A percentile compares a stretch with the other conserved stretches of the same genome.
phyloP scores from a whole-genome alignment of 2,888 invertebrate genomes.

The Plebejus argus region DNA sequence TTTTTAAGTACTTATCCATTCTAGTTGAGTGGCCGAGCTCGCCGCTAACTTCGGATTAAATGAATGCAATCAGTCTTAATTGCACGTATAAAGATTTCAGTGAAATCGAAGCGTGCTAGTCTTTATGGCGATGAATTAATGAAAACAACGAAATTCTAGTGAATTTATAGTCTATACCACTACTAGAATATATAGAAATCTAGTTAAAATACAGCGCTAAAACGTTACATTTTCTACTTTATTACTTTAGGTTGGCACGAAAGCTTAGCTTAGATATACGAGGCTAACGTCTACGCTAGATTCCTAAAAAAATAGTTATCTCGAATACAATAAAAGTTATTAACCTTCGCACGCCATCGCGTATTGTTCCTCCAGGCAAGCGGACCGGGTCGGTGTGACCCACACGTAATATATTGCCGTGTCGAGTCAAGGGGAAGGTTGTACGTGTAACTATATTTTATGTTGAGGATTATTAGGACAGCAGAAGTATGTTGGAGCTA shows the following conservation, averaged over 20 bases:
- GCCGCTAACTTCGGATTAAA: background rate
- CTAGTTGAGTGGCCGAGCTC: background rate
- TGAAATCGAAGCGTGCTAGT: background rate
- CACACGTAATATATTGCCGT: conserved; percentile 12
- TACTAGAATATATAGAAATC: too few relatives aligned
- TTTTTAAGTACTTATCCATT: background rate
- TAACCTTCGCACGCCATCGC: conserved; percentile 1
- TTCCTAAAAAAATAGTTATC: background rate
- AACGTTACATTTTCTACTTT: background rate
- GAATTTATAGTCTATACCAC: background rate
- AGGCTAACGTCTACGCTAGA: background rate
- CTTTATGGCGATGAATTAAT: background rate
- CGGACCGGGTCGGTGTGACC: background rate
- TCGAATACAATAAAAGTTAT: background rate
- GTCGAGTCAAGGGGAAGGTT: conserved; percentile 15
- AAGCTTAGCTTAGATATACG: background rate
- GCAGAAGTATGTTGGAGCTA: background rate
- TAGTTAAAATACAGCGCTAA: background rate
- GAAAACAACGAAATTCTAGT: background rate
- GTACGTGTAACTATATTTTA: conserved; percentile 7
- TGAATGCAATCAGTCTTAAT: background rate
- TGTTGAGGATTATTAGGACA: conserved; percentile 8
- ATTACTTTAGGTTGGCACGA: background rate
- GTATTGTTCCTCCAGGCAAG: background rate
- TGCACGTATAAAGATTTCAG: background rate